These are phyloP conservation scores for Pampus argenteus DNA, from an alignment of 2,797 vertebrate genomes.

Conservation along the genomic window DNA sequence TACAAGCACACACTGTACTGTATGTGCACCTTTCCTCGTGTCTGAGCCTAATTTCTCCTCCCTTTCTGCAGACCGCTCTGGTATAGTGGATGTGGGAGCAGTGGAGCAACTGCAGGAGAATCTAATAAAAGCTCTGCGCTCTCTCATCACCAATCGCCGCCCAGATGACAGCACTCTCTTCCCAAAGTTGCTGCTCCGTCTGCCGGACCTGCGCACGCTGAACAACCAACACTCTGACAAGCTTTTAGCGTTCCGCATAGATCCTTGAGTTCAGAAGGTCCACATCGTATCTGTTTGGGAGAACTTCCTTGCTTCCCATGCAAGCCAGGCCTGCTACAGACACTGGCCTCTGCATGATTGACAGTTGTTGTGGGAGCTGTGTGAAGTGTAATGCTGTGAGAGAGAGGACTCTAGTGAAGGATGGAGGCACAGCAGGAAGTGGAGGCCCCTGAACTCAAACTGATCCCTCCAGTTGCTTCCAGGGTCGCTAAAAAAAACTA, in stretches of 20 bases:
- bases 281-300: constrained; percentile 37
- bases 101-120: constrained; percentile 88
- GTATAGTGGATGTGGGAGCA: constrained; percentile 81
- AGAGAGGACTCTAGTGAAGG: constrained; percentile 25
- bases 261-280: constrained; percentile 72
- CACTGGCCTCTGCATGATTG: constrained; percentile 63
- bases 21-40: background rate
- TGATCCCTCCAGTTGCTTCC: constrained; percentile 64
- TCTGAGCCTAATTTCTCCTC: constrained; percentile 28
- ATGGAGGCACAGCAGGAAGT: constrained; percentile 43
- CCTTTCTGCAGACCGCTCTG: constrained; percentile 79
- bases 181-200: constrained; percentile 85
- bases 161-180: constrained; percentile 83
- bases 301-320: constrained; percentile 44
- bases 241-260: constrained; percentile 86
- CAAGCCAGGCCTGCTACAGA: constrained; percentile 41
- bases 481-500: constrained; percentile 48
- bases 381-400: constrained; percentile 43
- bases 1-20: background rate
- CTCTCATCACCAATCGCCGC: constrained; percentile 78
- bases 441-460: constrained; percentile 54
- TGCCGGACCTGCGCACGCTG: constrained; percentile 86
- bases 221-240: constrained; percentile 89
- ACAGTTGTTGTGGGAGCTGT: constrained; percentile 55
- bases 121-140: constrained; percentile 84